Conservation (phyloP, 2,113 vertebrate species). For the Accipiter cooperii region DNA sequence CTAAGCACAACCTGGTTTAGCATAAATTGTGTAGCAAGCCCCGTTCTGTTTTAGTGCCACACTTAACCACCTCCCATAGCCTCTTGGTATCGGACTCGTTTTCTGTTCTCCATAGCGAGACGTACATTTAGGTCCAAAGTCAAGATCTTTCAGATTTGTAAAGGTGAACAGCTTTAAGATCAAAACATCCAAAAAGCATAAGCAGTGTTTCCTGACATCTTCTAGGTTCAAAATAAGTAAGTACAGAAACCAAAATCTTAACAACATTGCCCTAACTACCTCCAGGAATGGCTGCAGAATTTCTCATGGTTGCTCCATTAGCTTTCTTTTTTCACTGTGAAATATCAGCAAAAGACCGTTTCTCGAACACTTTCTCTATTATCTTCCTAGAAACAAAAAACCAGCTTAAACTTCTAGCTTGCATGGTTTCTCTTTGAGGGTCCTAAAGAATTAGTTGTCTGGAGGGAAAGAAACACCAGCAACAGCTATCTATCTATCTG, state of each 20-base stretch:
- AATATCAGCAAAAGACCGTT: background rate
- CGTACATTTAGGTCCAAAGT: background rate
- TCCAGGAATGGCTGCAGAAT: slow-evolving; percentile 32
- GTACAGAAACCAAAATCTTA: slow-evolving; percentile 36
- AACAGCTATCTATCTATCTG: background rate
- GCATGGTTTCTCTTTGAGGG: background rate
- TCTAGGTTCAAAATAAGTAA: background rate
- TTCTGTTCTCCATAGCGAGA: background rate
- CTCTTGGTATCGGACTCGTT: background rate
- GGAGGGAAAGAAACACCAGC: slow-evolving; percentile 51
- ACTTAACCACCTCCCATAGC: too few relatives aligned
- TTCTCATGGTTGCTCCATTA: slow-evolving; percentile 5
- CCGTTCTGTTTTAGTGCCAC: background rate
- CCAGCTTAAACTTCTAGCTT: background rate
- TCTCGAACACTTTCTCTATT: background rate
- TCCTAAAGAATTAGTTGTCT: background rate
- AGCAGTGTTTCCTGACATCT: background rate
- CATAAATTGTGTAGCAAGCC: background rate
- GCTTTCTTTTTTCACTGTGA: slow-evolving; percentile 37
- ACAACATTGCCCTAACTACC: slow-evolving; percentile 24
- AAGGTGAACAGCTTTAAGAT: slow-evolving; percentile 57
- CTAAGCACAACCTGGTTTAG: background rate
- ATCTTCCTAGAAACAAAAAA: background rate
- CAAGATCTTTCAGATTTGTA: background rate
- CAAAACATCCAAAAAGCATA: background rate